Conservation (phyloP, 2,888 invertebrate species). For the Drosophila anomalata region DNA sequence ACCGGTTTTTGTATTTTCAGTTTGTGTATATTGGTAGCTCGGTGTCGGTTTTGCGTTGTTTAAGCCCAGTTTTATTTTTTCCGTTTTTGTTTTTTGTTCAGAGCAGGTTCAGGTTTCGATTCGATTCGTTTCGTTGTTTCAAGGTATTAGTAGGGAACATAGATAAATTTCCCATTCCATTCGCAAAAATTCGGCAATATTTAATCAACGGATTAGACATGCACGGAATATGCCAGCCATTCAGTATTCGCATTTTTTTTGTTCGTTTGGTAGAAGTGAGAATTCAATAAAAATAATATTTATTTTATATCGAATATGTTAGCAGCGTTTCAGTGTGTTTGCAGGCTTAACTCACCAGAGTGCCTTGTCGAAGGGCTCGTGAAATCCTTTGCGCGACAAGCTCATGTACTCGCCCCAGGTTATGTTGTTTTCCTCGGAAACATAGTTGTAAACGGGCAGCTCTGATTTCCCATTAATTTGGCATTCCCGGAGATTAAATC, state of each 20-base stretch:
- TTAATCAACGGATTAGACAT: constrained; percentile 75
- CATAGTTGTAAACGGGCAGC: constrained; percentile 84
- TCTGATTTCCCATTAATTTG: constrained; percentile 65
- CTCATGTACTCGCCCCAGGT: constrained; percentile 84
- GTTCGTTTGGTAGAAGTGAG: constrained; percentile 12
- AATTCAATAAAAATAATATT: constrained; percentile 57
- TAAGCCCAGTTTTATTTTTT: constrained; percentile 45
- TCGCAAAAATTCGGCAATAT: constrained; percentile 59
- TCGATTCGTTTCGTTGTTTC: constrained; percentile 36
- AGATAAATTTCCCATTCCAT: constrained; percentile 68
- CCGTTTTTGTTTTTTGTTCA: constrained; percentile 41
- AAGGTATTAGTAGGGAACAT: constrained; percentile 68
- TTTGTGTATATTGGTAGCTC: constrained; percentile 22
- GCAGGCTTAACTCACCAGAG: constrained; percentile 81
- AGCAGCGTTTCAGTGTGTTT: not conserved
- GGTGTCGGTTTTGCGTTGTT: constrained; percentile 20
- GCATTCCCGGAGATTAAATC: constrained; percentile 67
- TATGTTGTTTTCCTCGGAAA: constrained; percentile 83
- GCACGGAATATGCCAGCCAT: constrained; percentile 56
- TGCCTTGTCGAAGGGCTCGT: constrained; percentile 84
- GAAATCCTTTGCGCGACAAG: constrained; percentile 83
- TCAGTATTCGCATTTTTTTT: constrained; percentile 34
- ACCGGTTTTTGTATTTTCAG: constrained; percentile 38
- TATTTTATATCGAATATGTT: constrained; percentile 27
- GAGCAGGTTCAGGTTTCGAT: constrained; percentile 39